A percentile compares a stretch with the other conserved stretches of the same genome.
Conservation (phyloP, 2,888 invertebrate species). For the Halictus quadricinctus region DNA sequence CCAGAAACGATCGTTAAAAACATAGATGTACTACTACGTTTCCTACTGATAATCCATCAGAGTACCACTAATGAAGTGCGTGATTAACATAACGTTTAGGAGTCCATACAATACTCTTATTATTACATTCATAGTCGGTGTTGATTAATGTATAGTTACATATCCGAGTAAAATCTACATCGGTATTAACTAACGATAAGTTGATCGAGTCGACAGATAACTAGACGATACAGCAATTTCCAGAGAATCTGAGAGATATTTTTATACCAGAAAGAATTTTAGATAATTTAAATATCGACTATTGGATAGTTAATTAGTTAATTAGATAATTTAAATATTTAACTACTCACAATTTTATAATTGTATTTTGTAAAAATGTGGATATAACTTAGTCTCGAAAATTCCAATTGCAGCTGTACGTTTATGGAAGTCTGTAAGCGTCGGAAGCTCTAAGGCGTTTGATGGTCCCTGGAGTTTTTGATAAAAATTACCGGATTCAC, state of each 20-base stretch:
- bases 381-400: no score
- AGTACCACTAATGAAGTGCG: slow-evolving; percentile 4
- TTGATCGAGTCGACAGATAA: not conserved
- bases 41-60: not conserved
- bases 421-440: no score
- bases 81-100: not conserved
- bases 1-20: slow-evolving; percentile 18
- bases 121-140: not conserved
- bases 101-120: not conserved
- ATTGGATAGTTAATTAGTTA: no score
- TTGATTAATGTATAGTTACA: not conserved
- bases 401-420: no score
- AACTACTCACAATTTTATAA: no score
- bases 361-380: no score
- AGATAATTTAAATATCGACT: no score
- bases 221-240: not conserved
- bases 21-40: not conserved
- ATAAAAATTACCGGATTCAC: no score
- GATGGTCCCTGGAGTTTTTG: no score
- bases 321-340: no score
- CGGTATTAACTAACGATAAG: not conserved
- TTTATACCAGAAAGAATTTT: not conserved
- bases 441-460: no score
- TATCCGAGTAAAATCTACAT: not conserved
- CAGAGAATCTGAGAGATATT: not conserved